Evolutionary conservation across 2,888 invertebrate species (phyloP).

Genomic region (Sepioteuthis lessoniana): DNA sequence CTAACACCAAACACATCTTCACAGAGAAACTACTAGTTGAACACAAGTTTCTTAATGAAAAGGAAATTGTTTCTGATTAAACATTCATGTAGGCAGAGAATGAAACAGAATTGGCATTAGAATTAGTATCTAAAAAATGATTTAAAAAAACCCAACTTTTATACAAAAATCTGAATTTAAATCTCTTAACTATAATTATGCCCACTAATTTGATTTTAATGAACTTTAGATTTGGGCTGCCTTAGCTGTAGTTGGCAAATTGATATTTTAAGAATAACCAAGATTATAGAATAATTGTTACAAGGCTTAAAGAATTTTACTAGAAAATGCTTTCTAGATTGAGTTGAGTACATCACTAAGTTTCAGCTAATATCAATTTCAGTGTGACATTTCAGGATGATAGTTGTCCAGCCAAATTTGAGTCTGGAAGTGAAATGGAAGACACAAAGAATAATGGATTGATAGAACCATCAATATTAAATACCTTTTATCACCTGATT

Average conservation of each 20-base stretch:
- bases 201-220: background rate
- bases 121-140: too few species aligned
- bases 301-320: background rate
- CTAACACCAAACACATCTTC: background rate
- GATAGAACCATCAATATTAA: background rate
- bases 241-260: background rate
- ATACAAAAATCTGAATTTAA: background rate
- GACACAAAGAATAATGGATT: background rate
- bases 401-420: background rate
- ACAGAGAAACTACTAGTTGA: background rate
- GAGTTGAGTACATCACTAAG: background rate
- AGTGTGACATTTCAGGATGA: constrained; percentile 13
- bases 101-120: background rate
- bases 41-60: background rate
- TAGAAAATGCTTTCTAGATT: background rate
- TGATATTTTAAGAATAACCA: background rate
- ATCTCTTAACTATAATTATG: background rate
- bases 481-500: background rate
- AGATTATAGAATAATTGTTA: background rate
- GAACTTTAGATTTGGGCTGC: background rate
- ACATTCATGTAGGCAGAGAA: background rate
- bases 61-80: background rate
- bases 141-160: background rate
- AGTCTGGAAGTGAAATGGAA: background rate
- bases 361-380: background rate